These are phyloP conservation scores for Synanthedon tipuliformis DNA, from an alignment of 2,888 invertebrate species.

Conservation along the genomic window DNA sequence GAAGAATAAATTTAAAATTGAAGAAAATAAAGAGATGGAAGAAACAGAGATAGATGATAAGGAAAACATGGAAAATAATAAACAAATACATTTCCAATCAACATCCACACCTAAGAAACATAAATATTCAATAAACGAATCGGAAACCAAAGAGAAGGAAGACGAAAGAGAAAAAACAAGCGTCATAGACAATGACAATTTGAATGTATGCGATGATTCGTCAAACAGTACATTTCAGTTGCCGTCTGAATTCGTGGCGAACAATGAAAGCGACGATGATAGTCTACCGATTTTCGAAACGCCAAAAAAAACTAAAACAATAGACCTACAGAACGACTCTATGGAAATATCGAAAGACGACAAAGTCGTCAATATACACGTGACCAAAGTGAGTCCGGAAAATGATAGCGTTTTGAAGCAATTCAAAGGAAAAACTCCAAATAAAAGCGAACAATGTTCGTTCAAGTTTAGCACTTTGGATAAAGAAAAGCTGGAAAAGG, in stretches of 20 bases:
- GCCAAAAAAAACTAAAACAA: constrained; percentile 29
- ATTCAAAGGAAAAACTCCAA: constrained; percentile 11
- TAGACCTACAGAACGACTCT: constrained; percentile 31
- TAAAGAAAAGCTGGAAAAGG: constrained; percentile 20
- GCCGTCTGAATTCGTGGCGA: constrained; percentile 22
- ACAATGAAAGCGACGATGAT: constrained; percentile 12
- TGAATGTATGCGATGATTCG: constrained; percentile 9
- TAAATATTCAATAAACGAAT: not conserved
- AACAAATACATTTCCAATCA: too few species aligned
- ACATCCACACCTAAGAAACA: not conserved
- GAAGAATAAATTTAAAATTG: not conserved
- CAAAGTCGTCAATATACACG: constrained; percentile 30
- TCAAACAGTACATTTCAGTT: constrained; percentile 20
- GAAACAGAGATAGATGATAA: not conserved
- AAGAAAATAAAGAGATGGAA: not conserved
- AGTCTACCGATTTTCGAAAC: constrained; percentile 18
- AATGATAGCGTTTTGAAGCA: constrained; percentile 6
- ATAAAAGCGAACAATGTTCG: constrained; percentile 15
- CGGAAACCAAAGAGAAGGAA: not conserved
- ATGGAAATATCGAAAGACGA: constrained; percentile 42
- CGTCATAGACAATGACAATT: not conserved
- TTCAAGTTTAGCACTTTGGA: constrained; percentile 33
- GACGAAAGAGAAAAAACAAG: not conserved
- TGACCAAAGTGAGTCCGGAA: constrained; percentile 21
- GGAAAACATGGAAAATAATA: too few species aligned